Evolutionary conservation across 2,113 vertebrate species (phyloP).

Genomic region (Coptodon bakossiorum): DNA sequence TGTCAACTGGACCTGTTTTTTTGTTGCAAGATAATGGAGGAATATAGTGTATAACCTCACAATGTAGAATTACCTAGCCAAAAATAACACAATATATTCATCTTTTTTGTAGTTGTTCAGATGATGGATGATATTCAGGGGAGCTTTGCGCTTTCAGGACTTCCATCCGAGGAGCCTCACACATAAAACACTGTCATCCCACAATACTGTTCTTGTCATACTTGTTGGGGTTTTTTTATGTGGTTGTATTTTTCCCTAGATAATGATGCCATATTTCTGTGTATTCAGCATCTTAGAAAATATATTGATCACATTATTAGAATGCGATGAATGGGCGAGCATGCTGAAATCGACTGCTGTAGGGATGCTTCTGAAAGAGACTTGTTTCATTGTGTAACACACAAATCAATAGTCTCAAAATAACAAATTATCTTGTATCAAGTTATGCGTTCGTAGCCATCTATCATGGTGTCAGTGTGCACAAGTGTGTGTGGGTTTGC

Average conservation of each 20-base stretch:
- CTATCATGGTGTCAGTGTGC: conserved; percentile 13
- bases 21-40: conserved; percentile 15
- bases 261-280: conserved; percentile 3
- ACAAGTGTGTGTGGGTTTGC: background rate
- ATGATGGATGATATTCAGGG: conserved; percentile 56
- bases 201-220: conserved; percentile 1
- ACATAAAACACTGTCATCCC: conserved; percentile 25
- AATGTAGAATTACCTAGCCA: conserved; percentile 19
- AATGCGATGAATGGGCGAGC: conserved; percentile 11
- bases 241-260: background rate
- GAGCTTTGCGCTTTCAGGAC: background rate
- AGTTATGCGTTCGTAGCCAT: conserved; percentile 14
- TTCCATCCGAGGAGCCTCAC: background rate
- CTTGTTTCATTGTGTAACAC: conserved; percentile 29
- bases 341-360: conserved; percentile 22
- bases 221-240: background rate
- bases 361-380: conserved; percentile 20
- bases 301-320: conserved; percentile 37
- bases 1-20: background rate
- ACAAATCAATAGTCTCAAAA: conserved; percentile 47
- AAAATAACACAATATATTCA: conserved; percentile 55
- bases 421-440: conserved; percentile 47
- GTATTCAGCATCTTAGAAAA: conserved; percentile 26
- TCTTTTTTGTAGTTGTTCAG: conserved; percentile 21
- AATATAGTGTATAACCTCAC: conserved; percentile 10